These are phyloP conservation scores for Apodemus agrarius DNA, from an alignment of 2,797 vertebrate genomes.

Conservation along the genomic window DNA sequence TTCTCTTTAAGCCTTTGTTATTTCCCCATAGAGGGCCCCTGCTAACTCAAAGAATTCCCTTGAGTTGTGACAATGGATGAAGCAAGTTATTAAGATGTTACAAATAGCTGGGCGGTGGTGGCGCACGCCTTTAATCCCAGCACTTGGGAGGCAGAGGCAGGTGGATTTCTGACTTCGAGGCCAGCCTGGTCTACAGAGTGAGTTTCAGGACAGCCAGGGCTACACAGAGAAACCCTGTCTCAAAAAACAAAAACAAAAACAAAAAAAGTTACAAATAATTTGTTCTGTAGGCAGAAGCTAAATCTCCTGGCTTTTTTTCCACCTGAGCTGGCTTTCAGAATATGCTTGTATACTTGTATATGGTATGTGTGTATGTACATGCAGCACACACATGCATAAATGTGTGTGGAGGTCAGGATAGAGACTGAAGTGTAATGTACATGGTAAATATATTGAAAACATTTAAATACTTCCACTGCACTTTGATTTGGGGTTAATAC, in stretches of 20 bases:
- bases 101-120: no score
- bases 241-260: no score
- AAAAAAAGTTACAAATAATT: not conserved
- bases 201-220: no score
- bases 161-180: no score
- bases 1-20: not conserved
- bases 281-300: not conserved
- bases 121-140: no score
- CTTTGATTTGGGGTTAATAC: not conserved
- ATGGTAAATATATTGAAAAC: not conserved
- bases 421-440: conserved; percentile 8
- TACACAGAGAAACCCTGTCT: no score
- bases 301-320: not conserved
- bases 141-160: no score
- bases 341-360: not conserved
- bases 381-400: not conserved
- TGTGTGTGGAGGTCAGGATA: not conserved
- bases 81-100: conserved; percentile 16
- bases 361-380: not conserved
- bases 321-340: not conserved
- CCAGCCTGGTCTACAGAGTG: no score
- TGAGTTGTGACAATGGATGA: not conserved
- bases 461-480: not conserved
- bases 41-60: conserved; percentile 15
- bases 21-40: not conserved